These are phyloP conservation scores for Choloepus didactylus DNA, from an alignment of 2,797 vertebrate genomes.

Conservation along the genomic window DNA sequence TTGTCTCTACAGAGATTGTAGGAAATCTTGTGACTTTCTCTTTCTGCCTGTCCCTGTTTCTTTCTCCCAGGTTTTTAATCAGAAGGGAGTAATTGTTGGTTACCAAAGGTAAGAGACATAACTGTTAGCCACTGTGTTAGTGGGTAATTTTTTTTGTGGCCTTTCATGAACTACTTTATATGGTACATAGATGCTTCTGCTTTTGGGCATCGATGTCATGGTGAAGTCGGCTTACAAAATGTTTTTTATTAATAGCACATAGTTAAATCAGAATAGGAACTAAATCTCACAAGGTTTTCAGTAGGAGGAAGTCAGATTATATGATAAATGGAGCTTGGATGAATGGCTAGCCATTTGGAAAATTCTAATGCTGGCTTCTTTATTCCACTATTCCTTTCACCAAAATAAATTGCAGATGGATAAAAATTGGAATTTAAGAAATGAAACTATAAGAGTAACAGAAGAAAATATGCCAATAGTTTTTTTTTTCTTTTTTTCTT, in stretches of 20 bases:
- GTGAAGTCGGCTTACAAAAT: neutral
- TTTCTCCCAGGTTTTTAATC: neutral
- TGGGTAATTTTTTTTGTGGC: neutral
- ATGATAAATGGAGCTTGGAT: neutral
- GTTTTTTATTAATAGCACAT: neutral
- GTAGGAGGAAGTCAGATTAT: neutral
- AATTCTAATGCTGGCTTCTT: neutral
- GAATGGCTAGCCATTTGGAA: slow-evolving; percentile 16
- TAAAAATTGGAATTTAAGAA: slow-evolving; percentile 3
- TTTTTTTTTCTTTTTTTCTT: no score
- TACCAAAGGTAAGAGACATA: neutral
- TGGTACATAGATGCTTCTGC: neutral
- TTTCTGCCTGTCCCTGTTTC: neutral
- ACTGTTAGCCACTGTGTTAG: neutral
- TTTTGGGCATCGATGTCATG: neutral
- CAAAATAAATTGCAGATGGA: neutral
- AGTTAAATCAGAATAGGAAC: neutral
- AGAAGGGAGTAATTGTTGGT: neutral
- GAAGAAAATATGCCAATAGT: neutral
- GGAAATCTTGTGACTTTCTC: neutral
- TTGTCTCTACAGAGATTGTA: neutral
- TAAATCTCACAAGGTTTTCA: slow-evolving; percentile 16
- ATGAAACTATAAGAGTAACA: neutral
- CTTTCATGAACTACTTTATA: no score
- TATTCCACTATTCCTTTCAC: neutral